A percentile compares a stretch with the other conserved stretches of the same genome.
Conservation (phyloP, 2,113 vertebrate species). For the Ceyx melanurus region DNA sequence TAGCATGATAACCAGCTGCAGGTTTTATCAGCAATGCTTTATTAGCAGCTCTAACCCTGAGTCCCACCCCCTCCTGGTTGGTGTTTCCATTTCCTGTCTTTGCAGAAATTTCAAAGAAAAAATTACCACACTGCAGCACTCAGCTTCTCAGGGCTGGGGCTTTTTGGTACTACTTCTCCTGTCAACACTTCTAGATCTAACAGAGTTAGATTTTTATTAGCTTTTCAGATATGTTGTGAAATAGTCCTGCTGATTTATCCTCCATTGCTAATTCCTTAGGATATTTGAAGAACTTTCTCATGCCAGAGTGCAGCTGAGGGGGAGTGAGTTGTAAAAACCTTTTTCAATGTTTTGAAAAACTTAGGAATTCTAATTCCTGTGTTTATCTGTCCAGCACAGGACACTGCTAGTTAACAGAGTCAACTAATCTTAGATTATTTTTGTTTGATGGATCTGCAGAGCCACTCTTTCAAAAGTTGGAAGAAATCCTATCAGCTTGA, state of each 20-base stretch:
- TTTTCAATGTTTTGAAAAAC: background rate
- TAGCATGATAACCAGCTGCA: conserved; percentile 37
- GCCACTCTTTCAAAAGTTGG: background rate
- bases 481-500: background rate
- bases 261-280: background rate
- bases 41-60: conserved; percentile 79
- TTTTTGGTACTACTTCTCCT: conserved; percentile 55
- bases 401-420: background rate
- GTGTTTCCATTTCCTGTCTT: conserved; percentile 80
- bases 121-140: conserved; percentile 75
- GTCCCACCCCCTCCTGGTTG: conserved; percentile 75
- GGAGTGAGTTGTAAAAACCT: background rate
- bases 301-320: background rate
- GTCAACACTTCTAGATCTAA: conserved; percentile 9
- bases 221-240: background rate
- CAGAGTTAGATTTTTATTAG: background rate
- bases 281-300: background rate
- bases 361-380: background rate
- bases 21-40: conserved; percentile 61
- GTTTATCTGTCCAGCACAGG: background rate
- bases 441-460: background rate
- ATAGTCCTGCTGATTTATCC: background rate
- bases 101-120: conserved; percentile 81
- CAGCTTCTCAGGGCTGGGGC: conserved; percentile 61
- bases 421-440: background rate